Percentiles rank a stretch among this genome's conserved stretches.
Evolutionary conservation across 2,113 vertebrate species (phyloP).

Genomic region (Brachionichthys hirsutus): DNA sequence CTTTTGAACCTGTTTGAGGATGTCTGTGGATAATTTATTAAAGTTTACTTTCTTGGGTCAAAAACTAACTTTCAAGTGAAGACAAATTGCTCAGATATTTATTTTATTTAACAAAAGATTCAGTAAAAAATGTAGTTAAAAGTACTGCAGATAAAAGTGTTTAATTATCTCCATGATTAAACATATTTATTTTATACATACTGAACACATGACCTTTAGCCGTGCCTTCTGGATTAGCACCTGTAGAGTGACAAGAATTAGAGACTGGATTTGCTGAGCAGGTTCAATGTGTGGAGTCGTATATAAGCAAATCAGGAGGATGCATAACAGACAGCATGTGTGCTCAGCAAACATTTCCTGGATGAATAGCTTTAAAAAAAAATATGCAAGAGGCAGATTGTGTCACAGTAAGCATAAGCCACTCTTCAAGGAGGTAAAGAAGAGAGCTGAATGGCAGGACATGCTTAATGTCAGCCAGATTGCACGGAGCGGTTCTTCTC

Average conservation of each 20-base stretch:
- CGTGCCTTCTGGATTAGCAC: no score
- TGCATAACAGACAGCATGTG: slow-evolving; percentile 9
- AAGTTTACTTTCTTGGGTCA: no score
- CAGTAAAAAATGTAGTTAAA: no score
- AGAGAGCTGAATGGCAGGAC: slow-evolving; percentile 64
- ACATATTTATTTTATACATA: no score
- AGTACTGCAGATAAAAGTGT: no score
- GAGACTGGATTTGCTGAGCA: background rate
- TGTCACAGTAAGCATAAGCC: slow-evolving; percentile 65
- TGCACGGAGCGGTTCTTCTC: slow-evolving; percentile 66
- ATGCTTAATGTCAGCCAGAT: slow-evolving; percentile 71
- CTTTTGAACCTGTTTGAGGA: no score
- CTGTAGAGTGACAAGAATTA: background rate
- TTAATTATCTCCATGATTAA: no score
- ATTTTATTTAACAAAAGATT: no score
- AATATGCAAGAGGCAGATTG: slow-evolving; percentile 61
- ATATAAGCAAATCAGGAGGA: slow-evolving; percentile 1
- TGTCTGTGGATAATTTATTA: no score
- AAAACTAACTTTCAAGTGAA: no score
- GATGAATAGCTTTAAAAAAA: slow-evolving; percentile 43
- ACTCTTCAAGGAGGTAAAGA: slow-evolving; percentile 59
- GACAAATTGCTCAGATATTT: no score
- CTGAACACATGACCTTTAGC: background rate
- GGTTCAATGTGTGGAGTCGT: slow-evolving; percentile 1
- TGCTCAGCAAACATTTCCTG: slow-evolving; percentile 50